These are phyloP conservation scores for Oopsacas minuta DNA, from an alignment of 37 sponge, comb jelly and placozoan species.

Conservation along the genomic window DNA sequence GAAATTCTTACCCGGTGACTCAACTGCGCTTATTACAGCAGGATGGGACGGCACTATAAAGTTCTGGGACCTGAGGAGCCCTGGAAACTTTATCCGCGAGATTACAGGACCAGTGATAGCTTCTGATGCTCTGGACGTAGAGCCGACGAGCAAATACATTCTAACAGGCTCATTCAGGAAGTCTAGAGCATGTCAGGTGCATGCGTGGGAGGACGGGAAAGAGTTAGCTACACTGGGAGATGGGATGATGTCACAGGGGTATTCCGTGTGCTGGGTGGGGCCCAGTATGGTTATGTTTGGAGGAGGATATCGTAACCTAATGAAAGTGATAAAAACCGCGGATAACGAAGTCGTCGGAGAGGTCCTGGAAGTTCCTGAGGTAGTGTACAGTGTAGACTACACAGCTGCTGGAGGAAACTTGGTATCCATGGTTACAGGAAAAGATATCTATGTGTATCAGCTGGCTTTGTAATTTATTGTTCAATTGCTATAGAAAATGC, in stretches of 20 bases:
- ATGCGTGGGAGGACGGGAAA: neutral
- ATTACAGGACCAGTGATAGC: neutral
- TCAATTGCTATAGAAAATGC: too few species aligned
- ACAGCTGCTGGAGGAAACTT: neutral
- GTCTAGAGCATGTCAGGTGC: neutral
- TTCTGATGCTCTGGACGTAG: neutral
- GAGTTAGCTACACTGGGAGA: neutral
- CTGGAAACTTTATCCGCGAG: neutral
- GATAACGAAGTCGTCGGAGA: neutral
- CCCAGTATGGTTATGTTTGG: neutral
- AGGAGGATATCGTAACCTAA: neutral
- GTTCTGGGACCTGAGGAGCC: conserved; percentile 17
- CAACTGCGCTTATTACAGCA: neutral
- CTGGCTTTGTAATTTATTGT: neutral
- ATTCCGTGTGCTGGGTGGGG: neutral
- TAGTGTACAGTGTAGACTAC: neutral
- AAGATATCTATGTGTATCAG: neutral
- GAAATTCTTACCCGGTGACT: neutral
- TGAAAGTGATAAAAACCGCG: neutral
- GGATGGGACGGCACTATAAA: neutral
- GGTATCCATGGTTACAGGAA: conserved; percentile 3
- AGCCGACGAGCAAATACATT: neutral
- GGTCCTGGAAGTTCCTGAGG: neutral
- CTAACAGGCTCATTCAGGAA: conserved; percentile 3
- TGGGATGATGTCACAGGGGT: conserved; percentile 18